Conservation (phyloP, 2,797 vertebrate species). For the Pangasius larnaudii region DNA sequence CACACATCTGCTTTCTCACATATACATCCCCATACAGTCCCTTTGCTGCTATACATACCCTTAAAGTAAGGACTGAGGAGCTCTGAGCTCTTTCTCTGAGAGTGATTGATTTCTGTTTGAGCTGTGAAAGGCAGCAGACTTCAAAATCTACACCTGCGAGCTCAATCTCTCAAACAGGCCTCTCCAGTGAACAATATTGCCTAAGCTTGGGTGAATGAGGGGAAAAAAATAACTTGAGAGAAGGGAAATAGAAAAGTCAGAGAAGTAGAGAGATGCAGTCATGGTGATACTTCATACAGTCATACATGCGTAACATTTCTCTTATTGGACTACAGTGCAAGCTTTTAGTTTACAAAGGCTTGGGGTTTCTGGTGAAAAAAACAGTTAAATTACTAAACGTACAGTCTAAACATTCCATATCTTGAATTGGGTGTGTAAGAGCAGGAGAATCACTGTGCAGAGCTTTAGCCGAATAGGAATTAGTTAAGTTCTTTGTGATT, state of each 20-base stretch:
- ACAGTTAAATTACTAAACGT: not conserved
- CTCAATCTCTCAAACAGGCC: constrained; percentile 16
- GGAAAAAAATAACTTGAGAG: constrained; percentile 5
- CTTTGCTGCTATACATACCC: not conserved
- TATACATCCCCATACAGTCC: constrained; percentile 8
- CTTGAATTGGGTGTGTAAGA: not conserved
- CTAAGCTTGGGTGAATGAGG: constrained; percentile 12
- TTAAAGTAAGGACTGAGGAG: constrained; percentile 2
- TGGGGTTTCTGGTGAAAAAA: not conserved
- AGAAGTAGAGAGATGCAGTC: not conserved
- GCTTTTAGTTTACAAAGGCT: not conserved
- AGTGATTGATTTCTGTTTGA: constrained; percentile 32
- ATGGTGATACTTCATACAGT: not conserved
- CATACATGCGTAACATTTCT: not conserved
- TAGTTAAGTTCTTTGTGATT: not conserved
- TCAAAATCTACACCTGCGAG: constrained; percentile 28
- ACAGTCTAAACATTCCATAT: not conserved
- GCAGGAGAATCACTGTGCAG: constrained; percentile 3
- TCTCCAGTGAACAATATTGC: constrained; percentile 5
- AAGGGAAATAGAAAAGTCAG: constrained; percentile 15
- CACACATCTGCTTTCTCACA: not conserved
- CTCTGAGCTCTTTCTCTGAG: constrained; percentile 8
- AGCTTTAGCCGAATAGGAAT: not conserved
- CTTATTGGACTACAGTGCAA: not conserved
- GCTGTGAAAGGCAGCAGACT: constrained; percentile 26